These are phyloP conservation scores for Aquatica leii DNA, from an alignment of 2,888 invertebrate genomes.

Conservation along the genomic window DNA sequence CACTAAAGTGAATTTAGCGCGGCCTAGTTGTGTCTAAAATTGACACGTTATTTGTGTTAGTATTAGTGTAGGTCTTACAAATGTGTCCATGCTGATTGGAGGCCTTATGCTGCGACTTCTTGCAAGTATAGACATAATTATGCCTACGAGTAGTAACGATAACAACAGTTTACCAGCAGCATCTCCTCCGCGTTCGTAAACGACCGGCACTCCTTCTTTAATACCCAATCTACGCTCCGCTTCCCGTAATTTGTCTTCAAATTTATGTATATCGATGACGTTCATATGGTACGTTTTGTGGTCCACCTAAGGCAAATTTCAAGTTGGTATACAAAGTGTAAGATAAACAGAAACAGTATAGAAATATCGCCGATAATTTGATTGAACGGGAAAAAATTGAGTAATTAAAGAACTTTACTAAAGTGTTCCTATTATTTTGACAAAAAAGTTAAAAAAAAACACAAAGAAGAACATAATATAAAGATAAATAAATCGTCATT, in stretches of 20 bases:
- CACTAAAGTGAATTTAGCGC: conserved; percentile 91
- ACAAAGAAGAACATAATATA: no score
- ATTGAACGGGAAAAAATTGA: no score
- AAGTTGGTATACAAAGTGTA: no score
- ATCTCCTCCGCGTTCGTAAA: conserved; percentile 83
- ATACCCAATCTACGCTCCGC: conserved; percentile 85
- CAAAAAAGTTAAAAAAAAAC: no score
- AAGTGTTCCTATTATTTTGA: no score
- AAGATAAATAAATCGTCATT: no score
- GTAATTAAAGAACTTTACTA: no score
- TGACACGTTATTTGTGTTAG: conserved; percentile 4
- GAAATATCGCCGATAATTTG: no score
- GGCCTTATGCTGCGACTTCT: conserved; percentile 72
- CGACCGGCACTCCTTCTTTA: conserved; percentile 81
- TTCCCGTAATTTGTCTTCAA: conserved; percentile 89
- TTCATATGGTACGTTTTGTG: conserved; percentile 83
- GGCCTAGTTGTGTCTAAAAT: conserved; percentile 75
- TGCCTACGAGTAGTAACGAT: conserved; percentile 71
- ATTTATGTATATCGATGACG: conserved; percentile 81
- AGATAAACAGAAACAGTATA: no score
- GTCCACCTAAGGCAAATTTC: conserved; percentile 67
- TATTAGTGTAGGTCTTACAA: conserved; percentile 68
- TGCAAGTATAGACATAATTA: conserved; percentile 73
- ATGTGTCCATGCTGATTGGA: conserved; percentile 78
- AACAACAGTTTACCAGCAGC: conserved; percentile 75